A percentile compares a stretch with the other conserved stretches of the same genome.
Conservation (phyloP, 1,140 invertebrate genomes). For the Zaprionus kolodkinae region DNA sequence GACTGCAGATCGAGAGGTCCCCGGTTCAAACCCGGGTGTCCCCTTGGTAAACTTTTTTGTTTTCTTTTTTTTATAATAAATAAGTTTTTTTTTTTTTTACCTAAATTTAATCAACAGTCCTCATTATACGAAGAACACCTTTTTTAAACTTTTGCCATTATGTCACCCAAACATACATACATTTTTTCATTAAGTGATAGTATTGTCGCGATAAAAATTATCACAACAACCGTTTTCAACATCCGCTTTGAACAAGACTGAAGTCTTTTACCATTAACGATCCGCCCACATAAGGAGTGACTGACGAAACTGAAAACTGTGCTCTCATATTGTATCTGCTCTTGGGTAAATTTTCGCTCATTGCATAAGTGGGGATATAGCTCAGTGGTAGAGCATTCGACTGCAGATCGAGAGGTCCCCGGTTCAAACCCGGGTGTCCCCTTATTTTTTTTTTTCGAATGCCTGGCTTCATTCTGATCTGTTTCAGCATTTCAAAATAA, state of each 20-base stretch:
- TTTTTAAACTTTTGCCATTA: neutral
- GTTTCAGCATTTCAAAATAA: too few relatives aligned
- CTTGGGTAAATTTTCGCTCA: conserved; percentile 34
- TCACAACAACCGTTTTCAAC: conserved; percentile 49
- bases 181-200: conserved; percentile 37
- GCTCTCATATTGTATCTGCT: neutral
- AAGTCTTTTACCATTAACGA: conserved; percentile 3
- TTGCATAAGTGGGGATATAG: conserved; percentile 72
- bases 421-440: conserved; percentile 86
- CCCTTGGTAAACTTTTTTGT: conserved; percentile 86
- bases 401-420: conserved; percentile 97
- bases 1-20: conserved; percentile 97
- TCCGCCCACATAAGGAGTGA: conserved; percentile 29
- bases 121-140: too few relatives aligned
- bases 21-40: conserved; percentile 97
- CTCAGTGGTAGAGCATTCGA: conserved; percentile 96
- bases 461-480: too few relatives aligned
- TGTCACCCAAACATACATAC: neutral
- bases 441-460: conserved; percentile 63
- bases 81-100: neutral
- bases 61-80: neutral
- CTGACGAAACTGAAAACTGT: neutral
- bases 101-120: neutral
- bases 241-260: conserved; percentile 33
- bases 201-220: conserved; percentile 48